These are phyloP conservation scores for Plectrocnemia conspersa DNA, from an alignment of 1,140 invertebrate species.

Conservation along the genomic window DNA sequence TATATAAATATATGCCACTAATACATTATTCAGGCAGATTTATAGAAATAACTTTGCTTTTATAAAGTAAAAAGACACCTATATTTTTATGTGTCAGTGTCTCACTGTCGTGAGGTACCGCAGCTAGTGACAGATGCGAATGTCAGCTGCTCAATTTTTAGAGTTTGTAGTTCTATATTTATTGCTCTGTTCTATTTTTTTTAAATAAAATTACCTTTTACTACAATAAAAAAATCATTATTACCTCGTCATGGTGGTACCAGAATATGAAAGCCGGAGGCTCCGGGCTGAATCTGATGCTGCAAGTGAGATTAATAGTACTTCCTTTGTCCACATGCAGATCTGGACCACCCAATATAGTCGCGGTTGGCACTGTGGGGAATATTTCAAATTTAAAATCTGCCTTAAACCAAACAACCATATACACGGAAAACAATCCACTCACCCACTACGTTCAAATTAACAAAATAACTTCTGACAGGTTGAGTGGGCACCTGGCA, in stretches of 20 bases:
- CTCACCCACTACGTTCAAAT: constrained; percentile 73
- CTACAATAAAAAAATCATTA: constrained; percentile 31
- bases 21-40: too few relatives aligned
- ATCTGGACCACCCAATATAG: constrained; percentile 82
- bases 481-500: constrained; percentile 84
- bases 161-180: too few relatives aligned
- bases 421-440: constrained; percentile 31
- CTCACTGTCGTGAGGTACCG: too few relatives aligned
- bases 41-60: not conserved
- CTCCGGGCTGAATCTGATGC: constrained; percentile 84
- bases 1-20: too few relatives aligned
- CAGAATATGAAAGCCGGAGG: constrained; percentile 89
- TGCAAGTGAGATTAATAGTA: constrained; percentile 86
- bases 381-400: not conserved
- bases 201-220: too few relatives aligned
- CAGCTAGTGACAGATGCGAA: too few relatives aligned
- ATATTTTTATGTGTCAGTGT: too few relatives aligned
- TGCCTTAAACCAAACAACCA: not conserved
- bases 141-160: not conserved
- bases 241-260: constrained; percentile 88
- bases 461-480: constrained; percentile 71
- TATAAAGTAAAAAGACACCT: not conserved
- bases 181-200: too few relatives aligned
- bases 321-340: constrained; percentile 85
- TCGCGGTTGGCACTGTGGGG: constrained; percentile 75